Base-by-base conservation (phyloP, 2,797 vertebrate species). In the Oreortyx pictus region DNA sequence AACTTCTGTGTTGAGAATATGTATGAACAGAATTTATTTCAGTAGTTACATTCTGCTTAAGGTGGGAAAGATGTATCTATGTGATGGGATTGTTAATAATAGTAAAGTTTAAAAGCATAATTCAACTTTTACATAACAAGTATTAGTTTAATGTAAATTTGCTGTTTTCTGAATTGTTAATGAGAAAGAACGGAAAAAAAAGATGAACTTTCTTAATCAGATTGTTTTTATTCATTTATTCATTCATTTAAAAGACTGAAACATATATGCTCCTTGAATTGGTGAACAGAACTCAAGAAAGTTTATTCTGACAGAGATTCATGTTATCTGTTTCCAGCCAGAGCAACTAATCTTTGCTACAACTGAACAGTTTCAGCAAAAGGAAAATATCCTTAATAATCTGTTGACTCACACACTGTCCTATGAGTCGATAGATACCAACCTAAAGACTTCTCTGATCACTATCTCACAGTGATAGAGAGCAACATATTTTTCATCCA, bases 381-480 rank as follows among this genome's bases (percentile, higher is more conserved):
- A 76, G 19, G 4, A 73, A 85, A 79, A 85, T 29, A 62, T 3
- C 4, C 5, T 73, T 57, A 61, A 37, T 25, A 73, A 3, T 39
- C 15, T 86, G 15, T 12, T 17, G 24, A 57, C 47, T 77, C 56
- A 47, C 27, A 19, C 3, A 41, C 2, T 2, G 10, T 71, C 44
- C 33, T 27, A 56, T 11, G 13, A 65, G 4, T 7, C 27, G 31
- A 25, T 2, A 49, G 41, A 61, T n/a, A 41, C 3, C 31, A 52
- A 27, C 60, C 54, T 3, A 6, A 72, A 79, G 25, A 43, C 3
- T 70, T 72, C 29, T 65, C 37, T 76, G 56, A 66, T 6, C 22
- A 31, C 4, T 35, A 0, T 64, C 44, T 83, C 22, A 33, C 12
- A 72, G 17, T 54, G 25, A 31, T 5, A 68, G 31, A 0, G 0